Evolutionary conservation across 2,113 vertebrate species (phyloP), one percentile per base, ranked within the genome.

Genomic region (Theropithecus gelada): DNA sequence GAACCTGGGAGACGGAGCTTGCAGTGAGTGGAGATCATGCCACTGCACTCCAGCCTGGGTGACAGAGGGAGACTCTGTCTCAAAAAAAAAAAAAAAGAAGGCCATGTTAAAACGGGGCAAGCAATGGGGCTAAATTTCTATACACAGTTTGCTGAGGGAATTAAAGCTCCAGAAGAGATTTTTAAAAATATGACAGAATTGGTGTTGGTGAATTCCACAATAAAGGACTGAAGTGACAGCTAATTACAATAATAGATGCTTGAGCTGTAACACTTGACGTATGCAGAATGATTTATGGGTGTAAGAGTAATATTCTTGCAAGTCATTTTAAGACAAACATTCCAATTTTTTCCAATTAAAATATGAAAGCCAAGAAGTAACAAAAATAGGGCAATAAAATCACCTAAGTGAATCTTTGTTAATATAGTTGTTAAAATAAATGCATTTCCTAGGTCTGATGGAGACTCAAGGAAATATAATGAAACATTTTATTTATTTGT

Each of bases 141-240:
- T 12, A 45, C 14, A 16, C 8, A 55, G 25, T 61, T 92, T 96
- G 75, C 59, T 57, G 45, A 55, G 35, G 70, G 68, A 96, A 90
- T 93, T 93, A 79, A 95, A 72, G 30, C 75, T 76, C 80, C 55
- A 70, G 97, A 50, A 92, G 91, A 55, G 4, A 27, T 70, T 92
- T 82, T 75, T 1, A 35, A 83, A 86, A 90, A 75, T 93, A 84
- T 94, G 93, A 94, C 79, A 97, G 96, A 59, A 76, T 32, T 38
- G 40, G 23, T 84, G 14, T 92, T 81, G 66, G 72, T 78, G 88
- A 90, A 76, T 72, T 95, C 57, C 81, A 93, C 76, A 95, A 64
- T 35, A 97, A 94, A 96, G 85, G 61, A 90, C 81, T n/a, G 85
- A 90, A 94, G 81, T 97, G 96, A 97, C 91, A 94, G 96, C 76